These are phyloP conservation scores for Gallinago solitaria DNA, from an alignment of 2,797 vertebrate species.

Conservation along the genomic window DNA sequence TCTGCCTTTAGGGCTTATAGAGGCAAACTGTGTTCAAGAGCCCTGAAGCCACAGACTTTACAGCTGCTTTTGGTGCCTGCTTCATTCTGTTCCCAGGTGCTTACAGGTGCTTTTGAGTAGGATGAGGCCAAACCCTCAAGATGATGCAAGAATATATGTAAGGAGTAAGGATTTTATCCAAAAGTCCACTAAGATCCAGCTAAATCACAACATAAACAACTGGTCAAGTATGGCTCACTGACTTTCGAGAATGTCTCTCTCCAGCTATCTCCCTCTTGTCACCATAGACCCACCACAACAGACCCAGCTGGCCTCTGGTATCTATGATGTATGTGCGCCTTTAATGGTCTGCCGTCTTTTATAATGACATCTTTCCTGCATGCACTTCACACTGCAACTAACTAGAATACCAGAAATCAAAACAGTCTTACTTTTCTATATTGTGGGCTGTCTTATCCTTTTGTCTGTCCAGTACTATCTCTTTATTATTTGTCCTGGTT, in stretches of 20 bases:
- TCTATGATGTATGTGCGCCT: not conserved
- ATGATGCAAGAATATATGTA: not conserved
- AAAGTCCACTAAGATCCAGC: not conserved
- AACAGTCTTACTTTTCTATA: not conserved
- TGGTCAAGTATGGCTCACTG: not conserved
- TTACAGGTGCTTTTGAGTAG: not conserved
- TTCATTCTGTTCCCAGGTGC: not conserved
- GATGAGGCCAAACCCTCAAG: not conserved
- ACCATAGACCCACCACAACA: too few species aligned
- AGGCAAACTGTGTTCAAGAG: not conserved
- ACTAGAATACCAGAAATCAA: not conserved
- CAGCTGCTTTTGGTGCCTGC: not conserved
- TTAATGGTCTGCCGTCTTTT: not conserved
- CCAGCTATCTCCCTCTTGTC: not conserved
- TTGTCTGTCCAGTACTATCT: not conserved
- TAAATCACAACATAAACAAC: not conserved
- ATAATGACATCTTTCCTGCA: not conserved
- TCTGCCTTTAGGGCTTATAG: not conserved
- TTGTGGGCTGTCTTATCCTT: not conserved
- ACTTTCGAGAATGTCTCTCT: not conserved
- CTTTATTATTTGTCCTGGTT: not conserved
- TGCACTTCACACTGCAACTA: not conserved
- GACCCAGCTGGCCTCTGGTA: not conserved
- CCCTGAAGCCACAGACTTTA: not conserved
- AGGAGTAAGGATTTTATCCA: not conserved